These are phyloP conservation scores for Antitype chi DNA, from an alignment of 2,888 invertebrate genomes.

Conservation along the genomic window DNA sequence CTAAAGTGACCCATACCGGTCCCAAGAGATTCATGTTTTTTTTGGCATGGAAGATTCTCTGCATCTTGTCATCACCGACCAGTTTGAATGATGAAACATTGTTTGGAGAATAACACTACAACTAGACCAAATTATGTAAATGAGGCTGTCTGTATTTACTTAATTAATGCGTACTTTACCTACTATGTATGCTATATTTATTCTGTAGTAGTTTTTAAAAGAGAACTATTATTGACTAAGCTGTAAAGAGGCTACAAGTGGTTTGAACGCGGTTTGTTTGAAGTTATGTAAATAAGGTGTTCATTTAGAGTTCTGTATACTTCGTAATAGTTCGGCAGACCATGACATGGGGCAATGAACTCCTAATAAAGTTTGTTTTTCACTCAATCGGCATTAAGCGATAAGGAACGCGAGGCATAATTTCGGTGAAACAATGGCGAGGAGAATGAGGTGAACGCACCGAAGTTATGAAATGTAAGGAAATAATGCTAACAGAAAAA, in stretches of 20 bases:
- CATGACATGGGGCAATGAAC: slow-evolving; percentile 60
- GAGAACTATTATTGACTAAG: slow-evolving; percentile 42
- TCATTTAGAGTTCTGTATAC: slow-evolving; percentile 44
- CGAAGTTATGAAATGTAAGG: slow-evolving; percentile 18
- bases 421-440: slow-evolving; percentile 58
- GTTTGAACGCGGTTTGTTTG: slow-evolving; percentile 49
- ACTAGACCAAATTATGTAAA: slow-evolving; percentile 19
- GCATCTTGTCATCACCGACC: neutral
- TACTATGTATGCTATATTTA: slow-evolving; percentile 12
- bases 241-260: slow-evolving; percentile 40
- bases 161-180: slow-evolving; percentile 31
- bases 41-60: neutral
- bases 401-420: slow-evolving; percentile 52
- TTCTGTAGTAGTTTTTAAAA: slow-evolving; percentile 42
- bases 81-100: neutral
- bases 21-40: neutral
- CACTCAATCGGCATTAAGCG: slow-evolving; percentile 51
- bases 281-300: slow-evolving; percentile 55
- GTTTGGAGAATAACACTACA: neutral
- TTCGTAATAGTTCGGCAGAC: slow-evolving; percentile 45
- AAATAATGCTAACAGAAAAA: slow-evolving; percentile 3
- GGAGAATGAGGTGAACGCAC: slow-evolving; percentile 49
- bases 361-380: slow-evolving; percentile 52
- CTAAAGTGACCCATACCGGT: too few relatives aligned
- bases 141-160: slow-evolving; percentile 30